These are phyloP conservation scores for Thelaira solivaga DNA, from an alignment of 2,888 invertebrate species.

Conservation along the genomic window DNA sequence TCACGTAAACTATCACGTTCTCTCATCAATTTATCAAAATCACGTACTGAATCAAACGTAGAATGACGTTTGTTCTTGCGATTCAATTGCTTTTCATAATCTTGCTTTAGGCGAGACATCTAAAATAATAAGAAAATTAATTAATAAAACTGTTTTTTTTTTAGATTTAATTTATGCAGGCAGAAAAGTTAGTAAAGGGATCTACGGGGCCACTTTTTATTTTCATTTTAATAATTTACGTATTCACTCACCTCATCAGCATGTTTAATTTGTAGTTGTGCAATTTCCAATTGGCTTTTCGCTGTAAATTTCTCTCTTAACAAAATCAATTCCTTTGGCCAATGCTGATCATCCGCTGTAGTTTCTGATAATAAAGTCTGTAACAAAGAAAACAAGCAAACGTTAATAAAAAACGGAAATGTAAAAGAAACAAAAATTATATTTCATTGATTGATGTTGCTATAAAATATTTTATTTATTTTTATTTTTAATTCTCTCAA, in stretches of 20 bases:
- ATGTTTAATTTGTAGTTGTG: slow-evolving; percentile 79
- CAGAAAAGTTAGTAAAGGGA: background rate
- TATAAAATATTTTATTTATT: background rate
- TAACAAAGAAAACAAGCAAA: slow-evolving; percentile 45
- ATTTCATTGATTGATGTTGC: slow-evolving; percentile 3
- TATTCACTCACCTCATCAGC: slow-evolving; percentile 79
- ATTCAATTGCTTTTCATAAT: slow-evolving; percentile 76
- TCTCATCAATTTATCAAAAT: slow-evolving; percentile 73
- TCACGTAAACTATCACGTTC: slow-evolving; percentile 82
- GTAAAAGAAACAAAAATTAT: slow-evolving; percentile 75
- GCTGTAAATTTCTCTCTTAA: slow-evolving; percentile 85
- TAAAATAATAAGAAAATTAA: slow-evolving; percentile 52
- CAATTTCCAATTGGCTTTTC: slow-evolving; percentile 81
- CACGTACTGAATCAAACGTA: slow-evolving; percentile 75
- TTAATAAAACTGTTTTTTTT: background rate
- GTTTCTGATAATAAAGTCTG: slow-evolving; percentile 85
- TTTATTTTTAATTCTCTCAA: slow-evolving; percentile 22
- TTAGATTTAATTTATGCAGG: background rate
- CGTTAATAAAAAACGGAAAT: slow-evolving; percentile 79
- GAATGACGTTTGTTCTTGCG: slow-evolving; percentile 76
- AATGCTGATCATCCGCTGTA: slow-evolving; percentile 83
- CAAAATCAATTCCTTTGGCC: slow-evolving; percentile 86
- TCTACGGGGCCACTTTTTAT: no score
- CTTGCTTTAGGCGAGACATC: slow-evolving; percentile 77
- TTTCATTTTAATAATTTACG: no score